These are phyloP conservation scores for Poeciliopsis occidentalis DNA, from an alignment of 2,113 vertebrate genomes.

Conservation along the genomic window DNA sequence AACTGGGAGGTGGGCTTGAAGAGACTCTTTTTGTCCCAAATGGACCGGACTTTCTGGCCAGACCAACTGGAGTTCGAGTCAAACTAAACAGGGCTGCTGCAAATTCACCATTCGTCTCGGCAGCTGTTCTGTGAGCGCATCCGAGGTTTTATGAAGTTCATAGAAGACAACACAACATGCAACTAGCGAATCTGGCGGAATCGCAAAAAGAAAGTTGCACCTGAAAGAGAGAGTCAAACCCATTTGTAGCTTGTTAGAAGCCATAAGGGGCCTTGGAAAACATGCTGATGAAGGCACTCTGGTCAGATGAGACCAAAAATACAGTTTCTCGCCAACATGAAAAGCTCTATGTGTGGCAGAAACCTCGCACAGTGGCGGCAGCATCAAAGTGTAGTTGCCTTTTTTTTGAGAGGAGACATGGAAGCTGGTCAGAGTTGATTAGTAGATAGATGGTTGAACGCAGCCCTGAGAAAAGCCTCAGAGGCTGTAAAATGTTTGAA, in stretches of 20 bases:
- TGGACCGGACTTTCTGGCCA: too few species aligned
- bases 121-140: background rate
- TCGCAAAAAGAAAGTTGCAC: background rate
- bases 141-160: background rate
- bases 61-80: too few species aligned
- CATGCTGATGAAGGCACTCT: background rate
- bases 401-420: too few species aligned
- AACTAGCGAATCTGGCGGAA: background rate
- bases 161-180: too few species aligned
- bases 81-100: too few species aligned
- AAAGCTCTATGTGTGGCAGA: background rate
- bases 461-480: background rate
- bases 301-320: background rate
- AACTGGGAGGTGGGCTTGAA: too few species aligned
- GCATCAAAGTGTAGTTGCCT: background rate
- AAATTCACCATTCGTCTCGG: too few species aligned
- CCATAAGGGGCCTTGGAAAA: background rate
- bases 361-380: background rate
- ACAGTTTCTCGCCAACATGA: background rate
- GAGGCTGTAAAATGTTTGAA: background rate
- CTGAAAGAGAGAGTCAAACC: background rate
- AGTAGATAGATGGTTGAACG: background rate
- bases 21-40: too few species aligned
- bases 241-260: background rate
- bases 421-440: background rate